Conservation (phyloP, 2,888 invertebrate genomes). For the Amphipyra berbera region DNA sequence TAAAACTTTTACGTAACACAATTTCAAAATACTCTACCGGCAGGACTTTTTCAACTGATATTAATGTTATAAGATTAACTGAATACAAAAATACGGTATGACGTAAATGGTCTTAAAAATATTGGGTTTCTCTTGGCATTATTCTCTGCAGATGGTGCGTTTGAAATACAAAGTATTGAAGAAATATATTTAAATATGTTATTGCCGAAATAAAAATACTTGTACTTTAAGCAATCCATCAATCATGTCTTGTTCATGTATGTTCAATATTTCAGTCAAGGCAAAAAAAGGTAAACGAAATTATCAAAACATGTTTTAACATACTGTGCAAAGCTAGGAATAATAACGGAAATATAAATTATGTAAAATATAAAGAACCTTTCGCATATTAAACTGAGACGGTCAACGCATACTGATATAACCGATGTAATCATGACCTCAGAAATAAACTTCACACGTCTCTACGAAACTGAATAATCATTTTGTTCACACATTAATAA, state of each 20-base stretch:
- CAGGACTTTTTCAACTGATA: constrained; percentile 48
- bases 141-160: constrained; percentile 28
- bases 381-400: background rate
- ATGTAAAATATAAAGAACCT: background rate
- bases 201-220: constrained; percentile 15
- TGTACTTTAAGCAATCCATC: constrained; percentile 1
- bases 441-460: constrained; percentile 21
- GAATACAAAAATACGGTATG: constrained; percentile 38
- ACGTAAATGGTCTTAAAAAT: constrained; percentile 39
- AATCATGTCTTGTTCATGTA: constrained; percentile 4
- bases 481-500: constrained; percentile 45
- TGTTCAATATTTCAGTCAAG: constrained; percentile 4
- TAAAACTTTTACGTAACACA: constrained; percentile 48
- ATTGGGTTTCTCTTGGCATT: constrained; percentile 30
- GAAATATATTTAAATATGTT: constrained; percentile 18
- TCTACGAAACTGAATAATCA: constrained; percentile 25
- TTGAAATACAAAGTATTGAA: constrained; percentile 8
- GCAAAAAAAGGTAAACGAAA: constrained; percentile 6
- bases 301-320: background rate
- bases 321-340: background rate
- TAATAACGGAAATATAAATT: background rate
- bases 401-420: background rate
- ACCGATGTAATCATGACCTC: background rate
- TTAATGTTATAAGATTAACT: constrained; percentile 37
- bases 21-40: constrained; percentile 44